Base-by-base conservation (phyloP, 53 echinoderm and acorn worm genomes). In the Holothuria scabra region DNA sequence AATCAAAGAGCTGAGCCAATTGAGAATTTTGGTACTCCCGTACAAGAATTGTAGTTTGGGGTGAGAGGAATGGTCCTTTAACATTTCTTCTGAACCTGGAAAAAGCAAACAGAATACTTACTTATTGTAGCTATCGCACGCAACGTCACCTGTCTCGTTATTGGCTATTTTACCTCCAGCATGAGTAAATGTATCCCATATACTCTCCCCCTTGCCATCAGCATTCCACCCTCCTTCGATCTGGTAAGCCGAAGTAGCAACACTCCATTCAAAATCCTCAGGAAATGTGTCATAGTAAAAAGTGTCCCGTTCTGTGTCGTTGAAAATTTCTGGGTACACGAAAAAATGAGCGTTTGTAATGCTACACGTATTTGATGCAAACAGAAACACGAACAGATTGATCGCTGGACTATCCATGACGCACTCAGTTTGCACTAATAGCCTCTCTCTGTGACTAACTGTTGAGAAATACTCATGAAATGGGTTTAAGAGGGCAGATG, bases 51-150 rank as follows among this genome's bases (percentile, higher is more conserved):
- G n/a, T n/a, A n/a, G n/a, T n/a, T n/a, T n/a, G n/a, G n/a, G n/a
- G n/a, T n/a, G n/a, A n/a, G n/a, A n/a, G n/a, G n/a, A n/a, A n/a
- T n/a, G n/a, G n/a, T n/a, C n/a, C n/a, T n/a, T 18, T n/a, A 58
- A 1, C 41, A 8, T 41, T 41, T 41, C 41, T 8, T 41, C 41
- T 41, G 41, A 41, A 41, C 41, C 41, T 41, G 7, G 41, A 41
- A 41, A 10, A 41, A 41, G 41, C 41, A 5, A 5, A 41, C n/a
- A 58, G 67, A 66, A 18, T 16, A 70, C 92, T 67, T 87, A 88
- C 87, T 92, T 92, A 83, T 95, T 33, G 72, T 95, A 95, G 58
- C 92, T 91, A 46, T 93, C 89, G 46, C 93, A 93, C 8, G 93
- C 93, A 21, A 93, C 76, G 58, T 93, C 93, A 41, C 89, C 95